Base-by-base conservation (phyloP, 1,140 invertebrate species). In the Drosophila lacertosa region DNA sequence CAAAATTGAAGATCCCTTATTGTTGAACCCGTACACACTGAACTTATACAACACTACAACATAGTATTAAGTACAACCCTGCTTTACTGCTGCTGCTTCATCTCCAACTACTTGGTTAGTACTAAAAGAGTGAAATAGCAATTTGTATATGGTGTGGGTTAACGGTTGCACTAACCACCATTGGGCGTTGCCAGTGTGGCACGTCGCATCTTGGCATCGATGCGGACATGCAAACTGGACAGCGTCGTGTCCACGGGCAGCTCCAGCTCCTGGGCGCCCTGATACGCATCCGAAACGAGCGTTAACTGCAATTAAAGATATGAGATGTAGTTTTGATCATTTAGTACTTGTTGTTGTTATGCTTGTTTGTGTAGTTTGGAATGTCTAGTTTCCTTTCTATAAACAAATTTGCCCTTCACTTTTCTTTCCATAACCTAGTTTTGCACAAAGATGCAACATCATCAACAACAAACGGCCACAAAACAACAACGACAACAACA, bases 371-470 rank as follows among this genome's bases (percentile, higher is more conserved):
- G n/a, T n/a, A n/a, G 50, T 24, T 64, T 45, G 63, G 62, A 59
- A 65, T 72, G 68, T 67, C 76, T 84, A 78, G 74, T 77, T 83
- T 86, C 81, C 82, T 84, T 84, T 84, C 82, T 77, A 86, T 67
- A 67, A 74, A 81, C 69, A 84, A 55, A 70, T 77, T 74, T 77
- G 86, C 84, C 84, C 84, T 89, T 89, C 84, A 89, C 84, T 89
- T 89, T 89, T 84, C 80, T 89, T 89, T 89, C 84, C 80, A 77
- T 89, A 89, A 89, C 84, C 84, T 80, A 89, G 84, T 89, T 89
- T 89, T 74, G 77, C 82, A 82, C 74, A 84, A 84, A 84, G 81
- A 84, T 84, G 81, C 81, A 84, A 64, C 81, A 84, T 84, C 81
- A 84, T 84, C 62, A 72, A 66, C 71, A 65, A 57, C 74, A 82